Conservation (phyloP, 2,113 vertebrate species). For the Chitala chitala region DNA sequence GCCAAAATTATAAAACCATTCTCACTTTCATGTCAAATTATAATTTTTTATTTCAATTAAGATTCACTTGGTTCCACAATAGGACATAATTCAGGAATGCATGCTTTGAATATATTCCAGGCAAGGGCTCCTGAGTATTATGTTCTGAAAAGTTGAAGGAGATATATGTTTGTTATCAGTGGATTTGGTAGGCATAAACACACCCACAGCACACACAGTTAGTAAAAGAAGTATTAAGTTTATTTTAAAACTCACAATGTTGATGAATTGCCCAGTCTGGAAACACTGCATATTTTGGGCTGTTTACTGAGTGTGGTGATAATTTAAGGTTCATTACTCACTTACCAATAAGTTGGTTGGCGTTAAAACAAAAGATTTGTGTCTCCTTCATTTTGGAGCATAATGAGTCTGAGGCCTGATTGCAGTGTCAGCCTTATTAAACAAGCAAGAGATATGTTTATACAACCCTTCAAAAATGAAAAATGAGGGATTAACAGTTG, state of each 20-base stretch:
- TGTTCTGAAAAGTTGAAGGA: slow-evolving; percentile 46
- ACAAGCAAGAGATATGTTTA: slow-evolving; percentile 50
- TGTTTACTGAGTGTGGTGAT: slow-evolving; percentile 41
- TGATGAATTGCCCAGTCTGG: slow-evolving; percentile 16
- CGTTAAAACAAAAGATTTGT: slow-evolving; percentile 56
- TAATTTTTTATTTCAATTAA: background rate
- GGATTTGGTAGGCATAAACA: slow-evolving; percentile 69
- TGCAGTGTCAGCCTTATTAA: slow-evolving; percentile 45
- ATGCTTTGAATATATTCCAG: slow-evolving; percentile 50
- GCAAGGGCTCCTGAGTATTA: slow-evolving; percentile 22
- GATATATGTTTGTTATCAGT: slow-evolving; percentile 63
- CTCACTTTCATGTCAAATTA: slow-evolving; percentile 49
- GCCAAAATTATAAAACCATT: no score
- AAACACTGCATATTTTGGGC: slow-evolving; percentile 19
- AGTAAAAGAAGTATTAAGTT: slow-evolving; percentile 52
- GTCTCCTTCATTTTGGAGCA: slow-evolving; percentile 43
- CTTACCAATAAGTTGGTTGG: slow-evolving; percentile 45
- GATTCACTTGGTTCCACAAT: background rate
- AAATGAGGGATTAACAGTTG: slow-evolving; percentile 56
- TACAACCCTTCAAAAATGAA: slow-evolving; percentile 45
- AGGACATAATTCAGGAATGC: slow-evolving; percentile 36
- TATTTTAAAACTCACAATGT: slow-evolving; percentile 12
- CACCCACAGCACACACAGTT: slow-evolving; percentile 61
- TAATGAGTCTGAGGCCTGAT: slow-evolving; percentile 45
- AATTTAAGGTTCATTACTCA: slow-evolving; percentile 45